Evolutionary conservation across 2,888 invertebrate species (phyloP).

Genomic region (Julus scanicus): DNA sequence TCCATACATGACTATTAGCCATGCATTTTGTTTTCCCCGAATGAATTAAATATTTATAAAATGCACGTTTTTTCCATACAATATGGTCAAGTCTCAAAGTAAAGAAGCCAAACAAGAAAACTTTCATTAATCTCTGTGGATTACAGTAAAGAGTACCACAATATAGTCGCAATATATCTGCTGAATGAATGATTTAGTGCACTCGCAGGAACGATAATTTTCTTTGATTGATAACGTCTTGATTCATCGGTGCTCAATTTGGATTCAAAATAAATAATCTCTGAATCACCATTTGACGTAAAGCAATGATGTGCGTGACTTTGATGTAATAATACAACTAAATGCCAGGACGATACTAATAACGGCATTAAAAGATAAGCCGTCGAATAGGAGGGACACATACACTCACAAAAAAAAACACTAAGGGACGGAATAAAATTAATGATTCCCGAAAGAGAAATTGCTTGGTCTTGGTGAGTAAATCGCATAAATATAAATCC

Average conservation of each 20-base stretch:
- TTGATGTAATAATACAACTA: conserved; percentile 19
- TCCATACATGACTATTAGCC: no score
- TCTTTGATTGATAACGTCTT: conserved; percentile 46
- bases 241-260: conserved; percentile 37
- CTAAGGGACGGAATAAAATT: conserved; percentile 17
- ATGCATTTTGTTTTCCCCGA: no score
- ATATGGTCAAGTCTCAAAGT: neutral
- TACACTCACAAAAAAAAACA: neutral
- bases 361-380: conserved; percentile 45
- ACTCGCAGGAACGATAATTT: conserved; percentile 45
- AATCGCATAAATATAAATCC: conserved; percentile 24
- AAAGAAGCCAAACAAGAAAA: neutral
- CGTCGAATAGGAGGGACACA: neutral
- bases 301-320: conserved; percentile 32
- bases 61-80: no score
- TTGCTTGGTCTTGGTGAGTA: neutral
- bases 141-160: neutral
- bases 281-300: conserved; percentile 46
- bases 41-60: no score
- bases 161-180: neutral
- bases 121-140: neutral
- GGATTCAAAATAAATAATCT: conserved; percentile 46
- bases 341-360: conserved; percentile 40
- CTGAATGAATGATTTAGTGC: neutral
- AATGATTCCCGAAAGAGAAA: conserved; percentile 47